Evolutionary conservation across 64 coral and sea anemone genomes (phyloP), one percentile per base, ranked within the genome.

Genomic region (Montipora foliosa): DNA sequence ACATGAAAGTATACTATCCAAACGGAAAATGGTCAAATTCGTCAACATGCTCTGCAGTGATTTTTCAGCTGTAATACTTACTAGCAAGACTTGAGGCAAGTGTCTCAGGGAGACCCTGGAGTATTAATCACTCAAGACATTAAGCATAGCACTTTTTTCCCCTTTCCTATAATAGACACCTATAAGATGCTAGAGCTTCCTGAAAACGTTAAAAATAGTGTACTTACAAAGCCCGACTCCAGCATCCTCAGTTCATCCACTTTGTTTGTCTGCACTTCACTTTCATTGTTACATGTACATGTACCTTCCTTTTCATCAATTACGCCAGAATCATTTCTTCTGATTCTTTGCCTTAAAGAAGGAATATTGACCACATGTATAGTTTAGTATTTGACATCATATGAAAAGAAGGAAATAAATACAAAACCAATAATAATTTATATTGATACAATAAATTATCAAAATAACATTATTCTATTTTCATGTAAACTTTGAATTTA

Each of bases 211-310:
- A 67, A 15, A 15, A 15, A 15, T 15, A 67, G 2, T 67, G 16
- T 67, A 67, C 64, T 67, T 67, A 67, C 64, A 67, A 67, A 67
- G 64, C 64, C 64, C 16, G 64, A 67, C 64, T 67, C 64, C 64
- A 67, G 10, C 64, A 15, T 67, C 64, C 16, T 67, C 64, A 67
- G 64, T 67, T 67, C 14, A 67, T 67, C 16, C 16, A 67, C 11
- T 67, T 67, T 67, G 11, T 14, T 67, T 67, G 10, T 67, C 64
- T 67, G 64, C 64, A 67, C 16, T 12, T 67, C 64, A 67, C 64
- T 67, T 67, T 67, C 64, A 67, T 15, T 67, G 16, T 67, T 24
- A 24, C 22, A 24, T 24, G 22, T 67, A 15, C 64, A 67, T 67
- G 64, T 67, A 11, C 11, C 64, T 67, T 19, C 64, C 64, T 67